Evolutionary conservation across 2,113 vertebrate genomes (phyloP), one percentile per base, ranked within the genome.

Genomic region (Triplophysa rosa): DNA sequence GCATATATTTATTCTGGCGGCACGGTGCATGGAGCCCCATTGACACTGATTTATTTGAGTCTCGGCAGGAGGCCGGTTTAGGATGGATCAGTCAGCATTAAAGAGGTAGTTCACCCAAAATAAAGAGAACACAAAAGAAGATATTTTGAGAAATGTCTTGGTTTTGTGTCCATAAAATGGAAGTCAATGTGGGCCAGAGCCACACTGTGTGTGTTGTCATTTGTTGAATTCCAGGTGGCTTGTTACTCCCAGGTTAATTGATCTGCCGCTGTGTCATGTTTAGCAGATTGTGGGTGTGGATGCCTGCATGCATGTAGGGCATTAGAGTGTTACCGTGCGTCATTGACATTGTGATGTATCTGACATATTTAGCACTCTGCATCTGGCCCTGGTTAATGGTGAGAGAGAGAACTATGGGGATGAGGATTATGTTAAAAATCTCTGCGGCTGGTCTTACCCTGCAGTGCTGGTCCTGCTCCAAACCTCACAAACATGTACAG

Each of bases 301-400:
- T 45, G 49, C 26, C 23, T 33, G 58, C 6, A 7, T n/a, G 23
- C 45, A 71, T n/a, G 54, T 58, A 19, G 29, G 29, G 29, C 29
- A 37, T 37, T 7, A 13, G 58, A 29, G 24, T 67, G 66, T 77
- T 62, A 29, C 16, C 37, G 17, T 21, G 64, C 67, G 63, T 19
- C 76, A 67, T 3, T 66, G 52, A 24, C 76, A 78, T 56, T 45
- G 64, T 42, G 29, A 56, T 67, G 33, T 37, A 45, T 58, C 33
- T 78, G 49, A 78, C 63, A 68, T 40, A 74, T 74, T 74, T 47
- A 62, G 58, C 71, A 74, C 37, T 47, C 17, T 16, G 58, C 58
- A 74, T 72, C 70, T 72, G 69, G 33, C 69, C 69, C 69, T 56
- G 54, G 69, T 59, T 74, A 62, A 74, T 74, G 40, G 58, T 47